Base-by-base conservation (phyloP, 2,113 vertebrate species). In the Casuarius casuarius region DNA sequence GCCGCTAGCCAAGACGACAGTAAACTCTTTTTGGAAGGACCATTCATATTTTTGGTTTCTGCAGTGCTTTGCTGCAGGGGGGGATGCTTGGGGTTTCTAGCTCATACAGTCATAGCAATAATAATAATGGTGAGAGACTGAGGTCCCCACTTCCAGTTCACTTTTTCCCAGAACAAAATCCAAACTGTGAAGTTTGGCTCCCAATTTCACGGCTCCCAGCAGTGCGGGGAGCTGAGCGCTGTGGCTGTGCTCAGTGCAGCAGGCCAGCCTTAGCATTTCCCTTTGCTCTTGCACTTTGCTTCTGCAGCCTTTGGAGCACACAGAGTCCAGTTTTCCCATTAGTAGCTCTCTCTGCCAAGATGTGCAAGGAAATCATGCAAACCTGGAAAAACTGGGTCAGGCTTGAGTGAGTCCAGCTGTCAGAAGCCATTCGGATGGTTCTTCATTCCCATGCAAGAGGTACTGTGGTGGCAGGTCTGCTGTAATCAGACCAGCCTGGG, bases 1-100 rank as follows among this genome's bases (percentile, higher is more conserved):
- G 95, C 83, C 88, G n/a, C 63, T 33, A 81, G 93, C 90, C 95
- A 96, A 90, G 68, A 51, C 48, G 90, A 86, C 92, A 54, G 35
- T 18, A 81, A 88, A 80, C 28, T 29, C 59, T 2, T 51, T 79
- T 71, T 90, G 75, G 40, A 74, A 84, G 51, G 46, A 46, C 20
- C 90, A 66, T 66, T 91, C 58, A 72, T 58, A 12, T 12, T 75
- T 94, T 65, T 31, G 21, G 62, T 51, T 31, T 42, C 46, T 3
- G n/a, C 40, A 83, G 26, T 40, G 13, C 3, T 1, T 44, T 79
- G 33, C 71, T 86, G 58, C 44, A 44, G 44, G 52, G 35, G 10
- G 52, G 8, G 13, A 3, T 13, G 59, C 44, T 61, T 46, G 65
- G 44, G 40, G 9, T 23, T 95, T 83, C 79, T 49, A 42, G 48